Evolutionary conservation across 2,113 vertebrate species (phyloP).

Genomic region (Motacilla tschutschensis): DNA sequence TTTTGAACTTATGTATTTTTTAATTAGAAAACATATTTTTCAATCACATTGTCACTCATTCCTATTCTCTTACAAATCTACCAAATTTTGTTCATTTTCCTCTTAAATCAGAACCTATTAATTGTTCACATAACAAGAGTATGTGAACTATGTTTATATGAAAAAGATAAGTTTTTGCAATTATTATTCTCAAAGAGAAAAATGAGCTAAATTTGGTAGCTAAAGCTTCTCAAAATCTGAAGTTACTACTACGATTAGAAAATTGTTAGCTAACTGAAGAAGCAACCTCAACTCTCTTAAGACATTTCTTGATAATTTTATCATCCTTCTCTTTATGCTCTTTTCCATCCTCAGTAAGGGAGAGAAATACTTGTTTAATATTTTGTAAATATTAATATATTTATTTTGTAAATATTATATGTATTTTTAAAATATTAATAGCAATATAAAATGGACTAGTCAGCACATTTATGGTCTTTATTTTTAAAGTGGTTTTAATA

Average conservation of each 20-base stretch:
- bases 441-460: not conserved
- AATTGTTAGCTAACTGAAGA: not conserved
- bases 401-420: not conserved
- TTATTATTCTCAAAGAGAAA: not conserved
- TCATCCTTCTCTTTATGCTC: not conserved
- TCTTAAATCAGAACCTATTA: not conserved
- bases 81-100: not conserved
- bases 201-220: not conserved
- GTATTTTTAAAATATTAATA: not conserved
- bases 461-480: not conserved
- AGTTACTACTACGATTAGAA: not conserved
- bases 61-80: not conserved
- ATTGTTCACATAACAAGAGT: not conserved
- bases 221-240: not conserved
- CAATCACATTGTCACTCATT: not conserved
- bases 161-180: not conserved
- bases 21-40: not conserved
- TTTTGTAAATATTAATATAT: not conserved
- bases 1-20: not conserved
- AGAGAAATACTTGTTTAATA: not conserved
- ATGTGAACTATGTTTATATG: not conserved
- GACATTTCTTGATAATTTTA: not conserved
- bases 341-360: not conserved
- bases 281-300: not conserved
- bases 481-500: not conserved